Evolutionary conservation across 2,888 invertebrate species (phyloP).

Genomic region (Crocallis elinguaria): DNA sequence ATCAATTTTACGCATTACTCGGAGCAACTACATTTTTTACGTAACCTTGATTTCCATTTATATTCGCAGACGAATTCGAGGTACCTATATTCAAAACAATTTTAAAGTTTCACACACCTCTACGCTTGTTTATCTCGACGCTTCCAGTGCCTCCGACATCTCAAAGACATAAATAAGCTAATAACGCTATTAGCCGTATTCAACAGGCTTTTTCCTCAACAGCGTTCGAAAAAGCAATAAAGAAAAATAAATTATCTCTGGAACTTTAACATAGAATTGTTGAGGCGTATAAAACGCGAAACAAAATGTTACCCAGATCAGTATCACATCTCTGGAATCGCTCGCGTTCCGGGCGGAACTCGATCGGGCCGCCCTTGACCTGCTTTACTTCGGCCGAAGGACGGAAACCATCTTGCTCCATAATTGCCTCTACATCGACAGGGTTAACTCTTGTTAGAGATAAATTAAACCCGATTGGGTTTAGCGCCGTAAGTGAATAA

Average conservation of each 20-base stretch:
- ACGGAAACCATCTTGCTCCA: slow-evolving; percentile 20
- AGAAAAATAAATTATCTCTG: slow-evolving; percentile 1
- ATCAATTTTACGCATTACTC: no score
- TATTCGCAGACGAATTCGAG: slow-evolving; percentile 12
- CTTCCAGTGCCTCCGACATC: background rate
- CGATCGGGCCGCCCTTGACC: slow-evolving; percentile 30
- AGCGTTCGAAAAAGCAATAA: background rate
- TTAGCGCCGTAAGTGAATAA: background rate
- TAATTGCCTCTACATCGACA: slow-evolving; percentile 13
- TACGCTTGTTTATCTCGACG: background rate
- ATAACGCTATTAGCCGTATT: background rate
- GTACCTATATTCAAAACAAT: slow-evolving; percentile 1
- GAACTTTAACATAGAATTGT: background rate
- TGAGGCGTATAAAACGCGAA: background rate
- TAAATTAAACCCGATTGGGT: slow-evolving; percentile 26
- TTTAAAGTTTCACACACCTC: slow-evolving; percentile 1
- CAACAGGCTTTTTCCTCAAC: background rate
- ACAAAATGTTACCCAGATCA: background rate
- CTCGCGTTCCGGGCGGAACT: slow-evolving; percentile 19
- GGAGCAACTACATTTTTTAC: slow-evolving; percentile 20
- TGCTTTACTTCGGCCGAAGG: slow-evolving; percentile 24
- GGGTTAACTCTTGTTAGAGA: slow-evolving; percentile 17
- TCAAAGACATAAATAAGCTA: background rate
- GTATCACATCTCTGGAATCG: slow-evolving; percentile 14
- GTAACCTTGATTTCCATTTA: slow-evolving; percentile 31